Evolutionary conservation across 2,888 invertebrate genomes (phyloP), one percentile per base, ranked within the genome.

Genomic region (Rotaria socialis): DNA sequence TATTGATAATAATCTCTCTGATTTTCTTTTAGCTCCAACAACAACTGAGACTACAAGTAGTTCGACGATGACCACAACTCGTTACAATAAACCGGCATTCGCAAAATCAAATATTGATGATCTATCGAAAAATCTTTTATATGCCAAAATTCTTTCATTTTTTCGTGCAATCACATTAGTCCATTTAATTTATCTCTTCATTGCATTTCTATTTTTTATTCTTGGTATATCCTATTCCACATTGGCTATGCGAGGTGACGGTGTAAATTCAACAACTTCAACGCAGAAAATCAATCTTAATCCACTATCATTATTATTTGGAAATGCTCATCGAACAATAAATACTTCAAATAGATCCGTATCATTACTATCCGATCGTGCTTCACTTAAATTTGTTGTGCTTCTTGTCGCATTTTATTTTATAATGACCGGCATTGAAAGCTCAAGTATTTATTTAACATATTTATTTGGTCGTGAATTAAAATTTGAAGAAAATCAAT

Each of bases 61-160:
- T 41, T 5, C 41, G 4, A 47, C 19, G 6, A 11, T 8, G 8
- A 47, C 47, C 5, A 47, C 47, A 47, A 47, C 52, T 16, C 35
- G 10, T 80, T 47, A n/a, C n/a, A 22, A 47, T 2, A 80, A 80
- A 80, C 80, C 80, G 24, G 19, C 80, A 11, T 14, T 22, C 2
- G 80, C 80, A n/a, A n/a, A 80, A 41, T 80, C 80, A 14, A n/a
- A 80, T 47, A 80, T 3, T 10, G 80, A 80, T 80, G 80, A 80
- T 80, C 3, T 80, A 3, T 80, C 80, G 3, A 8, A 80, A 80
- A 80, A 80, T 47, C 47, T 80, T 22, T 80, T 80, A 5, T 47
- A 47, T 80, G 2, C 22, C 4, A 80, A 80, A 80, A 47, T 47
- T 47, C 47, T 24, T n/a, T 47, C 22, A 47, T 80, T 80, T 47